phyloP scores from a whole-genome alignment of 2,113 vertebrate genomes.

The Hemibagrus wyckioides region DNA sequence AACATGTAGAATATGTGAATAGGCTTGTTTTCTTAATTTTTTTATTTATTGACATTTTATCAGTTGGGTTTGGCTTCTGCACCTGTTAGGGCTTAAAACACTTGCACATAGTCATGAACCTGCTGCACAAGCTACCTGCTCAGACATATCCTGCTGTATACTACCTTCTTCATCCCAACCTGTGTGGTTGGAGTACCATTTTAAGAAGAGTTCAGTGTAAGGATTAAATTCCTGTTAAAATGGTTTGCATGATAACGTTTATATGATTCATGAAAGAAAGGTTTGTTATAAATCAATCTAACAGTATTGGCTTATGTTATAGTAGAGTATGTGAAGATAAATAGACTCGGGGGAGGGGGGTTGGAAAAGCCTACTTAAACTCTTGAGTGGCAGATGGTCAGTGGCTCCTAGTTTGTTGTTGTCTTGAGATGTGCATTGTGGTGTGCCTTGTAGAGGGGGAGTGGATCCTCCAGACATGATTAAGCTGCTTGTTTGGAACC shows the following conservation, averaged over 20 bases:
- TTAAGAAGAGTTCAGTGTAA: neutral
- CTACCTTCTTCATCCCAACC: neutral
- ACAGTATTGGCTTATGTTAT: constrained; percentile 35
- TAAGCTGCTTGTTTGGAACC: neutral
- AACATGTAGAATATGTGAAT: neutral
- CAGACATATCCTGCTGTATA: neutral
- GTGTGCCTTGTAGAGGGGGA: constrained; percentile 28
- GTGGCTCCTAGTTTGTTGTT: constrained; percentile 30
- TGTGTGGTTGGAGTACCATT: neutral
- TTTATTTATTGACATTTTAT: neutral
- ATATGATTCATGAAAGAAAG: neutral
- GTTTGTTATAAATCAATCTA: neutral
- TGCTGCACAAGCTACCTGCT: constrained; percentile 1
- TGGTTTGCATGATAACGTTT: neutral
- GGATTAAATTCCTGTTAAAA: neutral
- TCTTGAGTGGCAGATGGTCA: constrained; percentile 53
- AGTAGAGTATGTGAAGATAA: constrained; percentile 11
- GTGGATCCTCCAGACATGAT: constrained; percentile 32
- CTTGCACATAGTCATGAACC: constrained; percentile 12
- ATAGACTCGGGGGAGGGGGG: constrained; percentile 44
- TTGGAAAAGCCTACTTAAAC: constrained; percentile 60
- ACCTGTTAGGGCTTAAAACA: constrained; percentile 41
- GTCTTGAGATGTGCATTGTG: constrained; percentile 2
- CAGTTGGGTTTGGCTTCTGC: neutral
- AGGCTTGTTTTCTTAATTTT: neutral